Base-by-base conservation (phyloP, 2,888 invertebrate species). In the Tanytarsus gracilentus region DNA sequence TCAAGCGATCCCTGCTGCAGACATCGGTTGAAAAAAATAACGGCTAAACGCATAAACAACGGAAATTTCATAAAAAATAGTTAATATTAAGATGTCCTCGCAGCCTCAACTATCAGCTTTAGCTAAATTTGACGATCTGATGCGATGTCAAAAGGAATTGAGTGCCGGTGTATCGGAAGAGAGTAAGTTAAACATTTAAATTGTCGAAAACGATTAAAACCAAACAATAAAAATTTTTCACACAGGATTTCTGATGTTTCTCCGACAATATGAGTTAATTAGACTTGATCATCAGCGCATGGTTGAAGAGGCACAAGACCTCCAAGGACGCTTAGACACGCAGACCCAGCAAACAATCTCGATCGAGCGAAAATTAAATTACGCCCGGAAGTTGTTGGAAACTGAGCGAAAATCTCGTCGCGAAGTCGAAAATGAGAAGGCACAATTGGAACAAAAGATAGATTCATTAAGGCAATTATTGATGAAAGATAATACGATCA, bases 321-420 rank as follows among this genome's bases (percentile, higher is more conserved):
- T 91, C 18, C 86, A 86, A 66, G 75, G 79, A 0, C 81, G 84
- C 66, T 71, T 91, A 25, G 84, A 87, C 63, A 80, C 82, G 55
- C 80, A 85, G 3, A 80, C 86, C 33, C 78, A 81, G 18, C 86
- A 88, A 50, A 82, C 86, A 62, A 79, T 82, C 4, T 84, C 85
- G 66, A 78, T 89, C 66, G 88, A 92, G 67, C 82, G 84, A 3
- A 89, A 90, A 70, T 78, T 94, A 63, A 84, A 84, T 65, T 86
- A 88, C 71, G 89, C 89, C 0, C 78, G 92, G 61, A 84, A 84
- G 65, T 76, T 92, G 39, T 75, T 92, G 1, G 92, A 92, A 66
- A 81, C 84, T 63, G 92, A 93, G 68, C 86, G 85, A 66, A 80
- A 82, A 63, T 81, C 81, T 58, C 76, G 87, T 18, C 79, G 82